Evolutionary conservation across 2,113 vertebrate genomes (phyloP), one percentile per base, ranked within the genome.

Genomic region (Limnothrissa miodon): DNA sequence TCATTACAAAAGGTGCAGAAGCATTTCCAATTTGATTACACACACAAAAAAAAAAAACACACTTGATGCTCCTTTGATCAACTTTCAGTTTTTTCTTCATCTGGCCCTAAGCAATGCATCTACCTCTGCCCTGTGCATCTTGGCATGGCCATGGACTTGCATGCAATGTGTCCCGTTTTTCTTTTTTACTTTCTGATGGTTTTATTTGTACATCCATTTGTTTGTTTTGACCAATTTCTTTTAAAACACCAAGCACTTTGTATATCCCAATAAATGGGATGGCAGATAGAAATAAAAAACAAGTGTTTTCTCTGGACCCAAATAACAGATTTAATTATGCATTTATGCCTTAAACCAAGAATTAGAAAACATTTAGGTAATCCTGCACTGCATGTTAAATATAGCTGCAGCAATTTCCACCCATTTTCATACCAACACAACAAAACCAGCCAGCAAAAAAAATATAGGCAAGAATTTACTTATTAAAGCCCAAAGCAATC

Each of bases 81-180:
- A 56, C 51, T 5, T 56, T 56, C 2, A 23, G 21, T 56, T 56
- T 19, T 56, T 56, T 23, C 1, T 21, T 56, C 19, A 56, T 23
- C 21, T 56, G 78, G 70, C 83, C 88, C 74, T 86, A 90, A 89
- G 81, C 86, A 53, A 84, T 89, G 88, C 84, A 51, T 70, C 86
- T 89, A 86, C 87, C 84, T 90, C 87, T 85, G 85, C 84, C 23
- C 85, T 66, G 90, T 85, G 82, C 86, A 82, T 85, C 56, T 80
- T 29, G 82, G 33, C 79, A 56, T 83, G 82, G 86, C 53, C 86
- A 83, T 81, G 81, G 74, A 78, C 86, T 87, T 89, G 91, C 90
- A 92, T 92, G 91, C 85, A 46, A 45, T 87, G 81, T 88, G 48
- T 51, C 48, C n/a, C n/a, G n/a, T n/a, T n/a, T n/a, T 19, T 15